Percentiles rank a stretch among this genome's conserved stretches.
These are phyloP conservation scores for Nemotelus pantherinus DNA, from an alignment of 2,888 invertebrate genomes.

Conservation along the genomic window DNA sequence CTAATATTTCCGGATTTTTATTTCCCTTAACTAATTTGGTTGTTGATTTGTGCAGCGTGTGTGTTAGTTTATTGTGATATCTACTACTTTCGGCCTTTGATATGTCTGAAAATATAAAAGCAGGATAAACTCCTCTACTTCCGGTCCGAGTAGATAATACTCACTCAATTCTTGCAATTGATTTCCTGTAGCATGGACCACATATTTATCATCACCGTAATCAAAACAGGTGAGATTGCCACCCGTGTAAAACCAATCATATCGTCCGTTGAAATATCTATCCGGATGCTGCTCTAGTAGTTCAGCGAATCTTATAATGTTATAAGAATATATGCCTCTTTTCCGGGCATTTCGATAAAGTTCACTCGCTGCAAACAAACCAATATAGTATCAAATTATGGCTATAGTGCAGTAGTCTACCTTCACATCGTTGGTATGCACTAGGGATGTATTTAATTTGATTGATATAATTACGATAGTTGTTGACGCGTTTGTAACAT, in stretches of 20 bases:
- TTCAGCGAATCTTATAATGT: constrained; percentile 53
- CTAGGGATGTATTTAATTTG: constrained; percentile 46
- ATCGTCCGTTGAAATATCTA: constrained; percentile 58
- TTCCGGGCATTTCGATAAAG: constrained; percentile 51
- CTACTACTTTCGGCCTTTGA: neutral
- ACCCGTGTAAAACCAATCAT: constrained; percentile 62
- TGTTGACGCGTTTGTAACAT: constrained; percentile 53
- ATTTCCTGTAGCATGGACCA: constrained; percentile 53
- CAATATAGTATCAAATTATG: too few relatives aligned
- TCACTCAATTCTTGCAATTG: constrained; percentile 24
- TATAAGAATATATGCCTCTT: constrained; percentile 50
- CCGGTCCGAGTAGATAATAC: neutral
- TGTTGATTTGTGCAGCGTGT: constrained; percentile 3
- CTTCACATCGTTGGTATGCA: constrained; percentile 50
- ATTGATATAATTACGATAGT: constrained; percentile 44
- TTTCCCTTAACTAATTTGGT: constrained; percentile 7
- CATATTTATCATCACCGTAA: neutral
- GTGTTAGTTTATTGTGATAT: constrained; percentile 4
- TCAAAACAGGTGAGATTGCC: constrained; percentile 56
- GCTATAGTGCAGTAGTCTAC: constrained; percentile 48
- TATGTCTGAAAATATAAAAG: constrained; percentile 16
- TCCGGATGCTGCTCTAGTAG: constrained; percentile 55
- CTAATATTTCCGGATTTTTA: constrained; percentile 57
- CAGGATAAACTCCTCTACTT: too few relatives aligned
- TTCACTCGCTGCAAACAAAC: constrained; percentile 51